Conservation (phyloP, 2,888 invertebrate genomes). For the Drosophila yooni region DNA sequence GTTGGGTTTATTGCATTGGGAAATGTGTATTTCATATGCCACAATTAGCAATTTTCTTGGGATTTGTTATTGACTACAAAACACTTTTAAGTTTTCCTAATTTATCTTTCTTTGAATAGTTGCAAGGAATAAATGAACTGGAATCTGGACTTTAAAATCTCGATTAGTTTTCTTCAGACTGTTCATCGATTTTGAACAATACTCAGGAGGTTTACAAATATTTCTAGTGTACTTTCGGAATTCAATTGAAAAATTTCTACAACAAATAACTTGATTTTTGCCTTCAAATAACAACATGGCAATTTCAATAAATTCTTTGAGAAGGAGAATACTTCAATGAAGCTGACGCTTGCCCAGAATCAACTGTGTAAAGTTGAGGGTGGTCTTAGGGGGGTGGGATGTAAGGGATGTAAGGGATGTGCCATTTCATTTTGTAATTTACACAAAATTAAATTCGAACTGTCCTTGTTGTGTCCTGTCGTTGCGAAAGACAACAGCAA, state of each 20-base stretch:
- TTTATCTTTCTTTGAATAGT: not conserved
- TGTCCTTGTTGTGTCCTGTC: slow-evolving; percentile 55
- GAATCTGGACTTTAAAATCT: not conserved
- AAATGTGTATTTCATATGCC: slow-evolving; percentile 46
- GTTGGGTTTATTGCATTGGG: slow-evolving; percentile 25
- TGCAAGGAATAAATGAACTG: not conserved
- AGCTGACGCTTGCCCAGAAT: not conserved
- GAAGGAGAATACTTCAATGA: slow-evolving; percentile 10
- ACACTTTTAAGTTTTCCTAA: not conserved
- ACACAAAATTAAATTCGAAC: slow-evolving; percentile 79
- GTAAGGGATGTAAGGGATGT: slow-evolving; percentile 7
- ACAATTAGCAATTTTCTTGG: not conserved
- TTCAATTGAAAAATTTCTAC: not conserved
- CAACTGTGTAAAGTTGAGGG: slow-evolving; percentile 28
- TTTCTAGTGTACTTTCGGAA: not conserved
- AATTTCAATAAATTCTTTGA: slow-evolving; percentile 50
- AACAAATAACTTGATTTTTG: slow-evolving; percentile 12
- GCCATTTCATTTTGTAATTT: slow-evolving; percentile 69
- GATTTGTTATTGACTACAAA: not conserved
- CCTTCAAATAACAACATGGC: slow-evolving; percentile 34
- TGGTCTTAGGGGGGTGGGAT: not conserved
- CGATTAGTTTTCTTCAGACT: not conserved
- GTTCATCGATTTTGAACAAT: not conserved
- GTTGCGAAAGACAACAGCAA: slow-evolving; percentile 35
- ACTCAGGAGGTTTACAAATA: not conserved